Evolutionary conservation across 2,888 invertebrate genomes (phyloP), one percentile per base, ranked within the genome.

Genomic region (Latrodectus elegans): DNA sequence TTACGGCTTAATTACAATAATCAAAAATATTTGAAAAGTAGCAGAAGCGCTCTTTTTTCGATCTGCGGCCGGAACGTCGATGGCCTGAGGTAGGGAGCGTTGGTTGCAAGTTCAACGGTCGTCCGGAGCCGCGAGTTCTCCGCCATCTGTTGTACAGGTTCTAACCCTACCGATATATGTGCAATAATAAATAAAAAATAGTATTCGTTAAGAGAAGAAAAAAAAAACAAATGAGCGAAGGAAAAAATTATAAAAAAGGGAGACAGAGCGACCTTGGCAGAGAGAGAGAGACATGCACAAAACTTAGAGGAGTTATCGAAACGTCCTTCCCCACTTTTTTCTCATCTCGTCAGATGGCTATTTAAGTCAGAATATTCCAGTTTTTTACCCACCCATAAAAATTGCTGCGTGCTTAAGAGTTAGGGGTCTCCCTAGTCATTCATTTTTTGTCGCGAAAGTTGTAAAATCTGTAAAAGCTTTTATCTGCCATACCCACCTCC

Each of bases 21-120:
- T 38, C 38, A 38, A 38, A 38, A 38, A 38, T 38, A 38, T 38
- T 38, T 38, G 38, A 38, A 38, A 38, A 38, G 6, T 38, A 38
- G 4, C 38, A 38, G 38, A 38, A 38, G 6, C 38, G 38, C 6
- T 38, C 6, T 38, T 38, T 38, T 38, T 38, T 38, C 6, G 4
- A 38, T 2, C 4, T 38, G 38, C 4, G 38, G 38, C 38, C 38
- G 38, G 38, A 38, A 6, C 38, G 38, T 38, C 73, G 14, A 67
- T 74, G 60, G 74, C 83, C 83, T 60, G 68, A n/a, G 75, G 74
- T 70, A 55, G 38, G 17, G 17, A 68, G 83, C 75, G 83, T 83
- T 75, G 83, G 83, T 83, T 12, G 60, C 26, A 73, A 78, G 84
- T 84, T 84, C 84, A 84, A 78, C 67, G 84, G 17, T 84, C 84